phyloP scores from a whole-genome alignment of 1,140 invertebrate species.

The Agrilus planipennis region DNA sequence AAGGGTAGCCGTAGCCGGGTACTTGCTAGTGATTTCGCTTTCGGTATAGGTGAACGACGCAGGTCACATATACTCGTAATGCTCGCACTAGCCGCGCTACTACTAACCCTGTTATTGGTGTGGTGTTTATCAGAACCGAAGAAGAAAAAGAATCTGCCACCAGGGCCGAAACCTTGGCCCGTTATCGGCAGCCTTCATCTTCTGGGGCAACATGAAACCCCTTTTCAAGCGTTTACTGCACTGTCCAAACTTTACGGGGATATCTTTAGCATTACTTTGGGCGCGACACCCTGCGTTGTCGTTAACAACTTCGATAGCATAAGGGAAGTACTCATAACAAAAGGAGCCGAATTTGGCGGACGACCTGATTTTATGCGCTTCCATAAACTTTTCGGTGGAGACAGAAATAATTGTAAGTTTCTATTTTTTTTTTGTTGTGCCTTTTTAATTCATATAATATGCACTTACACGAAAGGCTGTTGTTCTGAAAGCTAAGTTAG shows the following conservation, averaged over 20 bases:
- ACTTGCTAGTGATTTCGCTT: no score
- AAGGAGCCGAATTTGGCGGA: constrained; percentile 67
- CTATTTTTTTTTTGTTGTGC: no score
- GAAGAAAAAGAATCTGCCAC: constrained; percentile 30
- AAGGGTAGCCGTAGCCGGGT: no score
- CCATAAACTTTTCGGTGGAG: constrained; percentile 59
- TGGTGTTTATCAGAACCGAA: constrained; percentile 21
- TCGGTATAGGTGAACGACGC: no score
- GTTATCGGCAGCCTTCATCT: constrained; percentile 59
- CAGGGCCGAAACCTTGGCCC: constrained; percentile 54
- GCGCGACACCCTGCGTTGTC: constrained; percentile 56
- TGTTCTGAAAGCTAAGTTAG: no score
- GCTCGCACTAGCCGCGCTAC: constrained; percentile 24
- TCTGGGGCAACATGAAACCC: constrained; percentile 49
- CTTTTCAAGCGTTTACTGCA: constrained; percentile 60
- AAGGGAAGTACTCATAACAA: constrained; percentile 66
- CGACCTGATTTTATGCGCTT: constrained; percentile 68
- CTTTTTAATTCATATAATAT: no score
- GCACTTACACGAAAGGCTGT: no score
- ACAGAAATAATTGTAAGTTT: constrained; percentile 67
- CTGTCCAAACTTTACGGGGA: constrained; percentile 60
- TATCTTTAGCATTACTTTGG: constrained; percentile 61
- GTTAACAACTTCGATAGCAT: constrained; percentile 63
- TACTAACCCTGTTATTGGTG: constrained; percentile 19
- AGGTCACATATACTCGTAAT: no score